A percentile compares a stretch with the other conserved stretches of the same genome.
These are phyloP conservation scores for Arremon brunneinucha DNA, from an alignment of 2,797 vertebrate species.

Conservation along the genomic window DNA sequence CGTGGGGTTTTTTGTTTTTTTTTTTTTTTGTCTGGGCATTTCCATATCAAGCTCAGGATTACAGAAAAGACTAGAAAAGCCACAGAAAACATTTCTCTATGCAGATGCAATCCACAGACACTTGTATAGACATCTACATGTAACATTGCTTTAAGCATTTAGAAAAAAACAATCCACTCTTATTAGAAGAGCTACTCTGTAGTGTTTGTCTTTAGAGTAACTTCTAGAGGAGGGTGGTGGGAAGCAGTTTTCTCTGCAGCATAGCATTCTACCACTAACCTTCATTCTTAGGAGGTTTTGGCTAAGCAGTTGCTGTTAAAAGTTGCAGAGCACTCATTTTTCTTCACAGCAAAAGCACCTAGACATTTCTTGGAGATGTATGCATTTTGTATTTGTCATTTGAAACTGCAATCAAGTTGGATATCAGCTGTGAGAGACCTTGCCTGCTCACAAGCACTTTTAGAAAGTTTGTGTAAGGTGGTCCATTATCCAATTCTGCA, in stretches of 20 bases:
- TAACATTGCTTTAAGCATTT: neutral
- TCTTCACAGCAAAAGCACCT: neutral
- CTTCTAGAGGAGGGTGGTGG: neutral
- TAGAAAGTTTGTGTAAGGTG: neutral
- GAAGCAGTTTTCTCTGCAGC: neutral
- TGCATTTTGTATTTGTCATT: neutral
- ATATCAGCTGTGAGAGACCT: neutral
- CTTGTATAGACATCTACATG: neutral
- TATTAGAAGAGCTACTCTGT: neutral
- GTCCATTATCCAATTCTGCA: neutral
- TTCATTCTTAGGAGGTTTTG: neutral
- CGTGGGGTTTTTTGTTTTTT: rapidly evolving
- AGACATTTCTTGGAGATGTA: neutral
- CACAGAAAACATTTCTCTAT: neutral
- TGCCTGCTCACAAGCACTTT: neutral
- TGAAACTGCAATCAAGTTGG: neutral
- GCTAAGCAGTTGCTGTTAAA: neutral
- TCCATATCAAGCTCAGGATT: neutral
- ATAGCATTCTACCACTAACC: neutral
- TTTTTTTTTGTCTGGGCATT: neutral
- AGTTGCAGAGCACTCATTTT: neutral
- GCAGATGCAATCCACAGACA: neutral
- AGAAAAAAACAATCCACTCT: neutral
- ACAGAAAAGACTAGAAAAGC: neutral
- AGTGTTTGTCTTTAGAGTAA: neutral